These are phyloP conservation scores for Halichoerus grypus DNA, from an alignment of 2,113 vertebrate genomes.

Conservation along the genomic window DNA sequence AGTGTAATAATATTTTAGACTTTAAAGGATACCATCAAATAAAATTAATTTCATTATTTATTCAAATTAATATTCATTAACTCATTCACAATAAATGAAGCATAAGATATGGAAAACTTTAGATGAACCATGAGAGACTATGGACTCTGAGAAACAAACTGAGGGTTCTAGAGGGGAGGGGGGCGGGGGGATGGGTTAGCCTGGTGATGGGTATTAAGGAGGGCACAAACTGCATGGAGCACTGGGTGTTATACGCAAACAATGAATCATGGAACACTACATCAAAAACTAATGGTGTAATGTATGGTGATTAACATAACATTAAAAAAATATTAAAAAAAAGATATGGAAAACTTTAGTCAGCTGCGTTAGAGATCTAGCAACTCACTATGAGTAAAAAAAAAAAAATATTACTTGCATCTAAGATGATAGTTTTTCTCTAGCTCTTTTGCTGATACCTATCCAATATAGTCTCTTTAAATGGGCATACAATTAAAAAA, in stretches of 20 bases:
- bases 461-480: neutral
- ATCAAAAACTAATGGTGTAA: too few species aligned
- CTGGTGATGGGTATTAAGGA: too few species aligned
- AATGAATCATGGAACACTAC: too few species aligned
- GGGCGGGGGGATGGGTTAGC: too few species aligned
- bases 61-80: too few species aligned
- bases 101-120: slow-evolving; percentile 40
- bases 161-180: too few species aligned
- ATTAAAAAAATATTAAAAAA: too few species aligned
- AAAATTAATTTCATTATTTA: slow-evolving; percentile 59
- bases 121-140: too few species aligned
- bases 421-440: slow-evolving; percentile 32
- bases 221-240: too few species aligned
- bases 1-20: slow-evolving; percentile 53
- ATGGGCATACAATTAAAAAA: slow-evolving; percentile 1
- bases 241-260: too few species aligned
- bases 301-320: too few species aligned
- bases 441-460: neutral
- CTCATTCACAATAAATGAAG: slow-evolving; percentile 54
- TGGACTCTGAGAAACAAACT: too few species aligned
- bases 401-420: slow-evolving; percentile 40
- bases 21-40: slow-evolving; percentile 45
- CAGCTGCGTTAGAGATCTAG: slow-evolving; percentile 1
- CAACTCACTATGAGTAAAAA: neutral
- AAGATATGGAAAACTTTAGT: neutral